Evolutionary conservation across 2,888 invertebrate species (phyloP).

Genomic region (Lymantria dispar): DNA sequence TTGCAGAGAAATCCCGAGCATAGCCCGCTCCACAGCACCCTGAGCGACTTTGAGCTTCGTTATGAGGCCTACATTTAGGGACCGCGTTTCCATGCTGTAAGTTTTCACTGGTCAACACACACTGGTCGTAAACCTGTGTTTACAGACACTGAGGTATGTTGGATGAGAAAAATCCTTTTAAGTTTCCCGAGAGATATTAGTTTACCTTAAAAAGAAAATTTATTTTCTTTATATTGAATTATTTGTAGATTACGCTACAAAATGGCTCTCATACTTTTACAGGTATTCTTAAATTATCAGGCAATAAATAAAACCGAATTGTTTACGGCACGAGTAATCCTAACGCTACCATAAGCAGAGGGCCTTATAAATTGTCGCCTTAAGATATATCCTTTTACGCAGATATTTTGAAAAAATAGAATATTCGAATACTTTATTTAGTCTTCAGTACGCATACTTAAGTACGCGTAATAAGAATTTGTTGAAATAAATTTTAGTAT

Average conservation of each 20-base stretch:
- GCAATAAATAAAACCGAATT: conserved; percentile 39
- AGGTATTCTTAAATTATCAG: conserved; percentile 30
- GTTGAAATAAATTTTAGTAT: no score
- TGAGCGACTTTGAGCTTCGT: no score
- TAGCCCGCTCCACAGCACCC: no score
- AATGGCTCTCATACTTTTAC: conserved; percentile 9
- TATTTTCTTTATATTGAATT: neutral
- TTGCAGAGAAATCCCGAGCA: no score
- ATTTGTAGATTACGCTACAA: neutral
- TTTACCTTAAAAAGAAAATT: neutral
- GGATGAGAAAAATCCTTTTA: no score
- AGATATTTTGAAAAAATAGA: neutral
- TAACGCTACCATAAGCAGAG: conserved; percentile 27
- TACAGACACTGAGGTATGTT: no score
- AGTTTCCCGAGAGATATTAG: no score
- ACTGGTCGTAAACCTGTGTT: no score
- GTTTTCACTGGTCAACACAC: no score
- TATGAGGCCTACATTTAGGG: no score
- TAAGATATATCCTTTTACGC: conserved; percentile 14
- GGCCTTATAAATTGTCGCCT: conserved; percentile 34
- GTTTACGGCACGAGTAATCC: conserved; percentile 31
- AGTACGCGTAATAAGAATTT: neutral
- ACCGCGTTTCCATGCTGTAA: no score
- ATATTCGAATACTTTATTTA: neutral
- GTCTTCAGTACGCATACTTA: neutral